Percentiles rank a stretch among this genome's conserved stretches.
phyloP scores from a whole-genome alignment of 2,113 vertebrate genomes.

The Anhinga rufa region DNA sequence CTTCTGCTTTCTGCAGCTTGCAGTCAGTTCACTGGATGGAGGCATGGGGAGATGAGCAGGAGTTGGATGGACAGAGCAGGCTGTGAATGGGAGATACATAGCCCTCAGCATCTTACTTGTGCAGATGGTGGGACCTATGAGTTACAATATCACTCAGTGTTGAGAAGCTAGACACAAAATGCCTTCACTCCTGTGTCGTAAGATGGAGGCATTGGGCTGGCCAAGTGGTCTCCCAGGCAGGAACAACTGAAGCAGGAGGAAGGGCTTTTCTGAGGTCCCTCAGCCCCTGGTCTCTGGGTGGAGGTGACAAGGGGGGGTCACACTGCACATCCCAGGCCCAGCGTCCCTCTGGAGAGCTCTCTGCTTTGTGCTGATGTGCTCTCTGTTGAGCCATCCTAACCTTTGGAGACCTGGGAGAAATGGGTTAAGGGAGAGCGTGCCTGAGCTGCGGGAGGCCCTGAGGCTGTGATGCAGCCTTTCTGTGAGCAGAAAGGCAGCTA shows the following conservation, averaged over 20 bases:
- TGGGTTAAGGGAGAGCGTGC: neutral
- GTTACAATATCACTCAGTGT: fast-evolving
- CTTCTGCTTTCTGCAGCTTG: neutral
- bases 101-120: neutral
- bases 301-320: neutral
- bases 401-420: neutral
- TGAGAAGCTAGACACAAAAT: neutral
- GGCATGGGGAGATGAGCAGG: neutral
- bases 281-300: neutral
- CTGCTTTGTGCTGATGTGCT: neutral
- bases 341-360: neutral
- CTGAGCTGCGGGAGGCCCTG: neutral
- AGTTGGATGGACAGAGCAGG: neutral
- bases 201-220: neutral
- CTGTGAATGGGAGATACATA: neutral
- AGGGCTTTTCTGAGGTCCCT: neutral
- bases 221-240: neutral
- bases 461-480: neutral
- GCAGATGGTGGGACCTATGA: neutral
- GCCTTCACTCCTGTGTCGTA: neutral
- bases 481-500: neutral
- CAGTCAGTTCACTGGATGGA: neutral
- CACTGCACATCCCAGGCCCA: neutral
- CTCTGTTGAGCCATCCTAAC: neutral
- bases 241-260: neutral